A percentile compares a stretch with the other conserved stretches of the same genome.
Evolutionary conservation across 2,113 vertebrate genomes (phyloP).

Genomic region (Scopus umbretta): DNA sequence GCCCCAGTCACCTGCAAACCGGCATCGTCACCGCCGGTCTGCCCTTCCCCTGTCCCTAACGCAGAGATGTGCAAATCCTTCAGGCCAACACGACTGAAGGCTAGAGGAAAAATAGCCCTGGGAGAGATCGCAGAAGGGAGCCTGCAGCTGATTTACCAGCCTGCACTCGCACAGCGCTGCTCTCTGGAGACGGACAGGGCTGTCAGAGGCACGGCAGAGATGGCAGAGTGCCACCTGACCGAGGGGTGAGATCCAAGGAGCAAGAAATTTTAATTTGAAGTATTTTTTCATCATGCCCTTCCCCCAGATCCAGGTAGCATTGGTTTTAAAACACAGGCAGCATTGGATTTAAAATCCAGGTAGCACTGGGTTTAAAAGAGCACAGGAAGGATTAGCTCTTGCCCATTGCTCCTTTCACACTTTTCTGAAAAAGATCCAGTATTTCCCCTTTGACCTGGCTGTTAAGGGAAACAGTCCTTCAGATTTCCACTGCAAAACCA

Average conservation of each 20-base stretch:
- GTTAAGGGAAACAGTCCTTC: not conserved
- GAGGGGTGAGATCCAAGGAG: not conserved
- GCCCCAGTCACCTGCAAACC: not conserved
- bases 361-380: not conserved
- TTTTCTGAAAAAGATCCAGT: not conserved
- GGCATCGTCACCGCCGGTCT: not conserved
- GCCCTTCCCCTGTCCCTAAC: not conserved
- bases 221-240: not conserved
- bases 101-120: not conserved
- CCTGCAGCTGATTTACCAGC: not conserved
- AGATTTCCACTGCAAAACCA: not conserved
- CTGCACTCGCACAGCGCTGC: not conserved
- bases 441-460: not conserved
- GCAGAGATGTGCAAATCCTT: not conserved
- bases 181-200: not conserved
- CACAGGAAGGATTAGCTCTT: not conserved
- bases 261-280: not conserved
- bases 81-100: not conserved
- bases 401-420: not conserved
- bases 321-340: not conserved
- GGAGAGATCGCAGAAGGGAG: not conserved
- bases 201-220: not conserved
- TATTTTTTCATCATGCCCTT: not conserved
- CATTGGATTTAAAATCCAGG: not conserved
- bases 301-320: not conserved